Evolutionary conservation across 1,140 invertebrate species (phyloP).

Genomic region (Zaprionus camerounensis): DNA sequence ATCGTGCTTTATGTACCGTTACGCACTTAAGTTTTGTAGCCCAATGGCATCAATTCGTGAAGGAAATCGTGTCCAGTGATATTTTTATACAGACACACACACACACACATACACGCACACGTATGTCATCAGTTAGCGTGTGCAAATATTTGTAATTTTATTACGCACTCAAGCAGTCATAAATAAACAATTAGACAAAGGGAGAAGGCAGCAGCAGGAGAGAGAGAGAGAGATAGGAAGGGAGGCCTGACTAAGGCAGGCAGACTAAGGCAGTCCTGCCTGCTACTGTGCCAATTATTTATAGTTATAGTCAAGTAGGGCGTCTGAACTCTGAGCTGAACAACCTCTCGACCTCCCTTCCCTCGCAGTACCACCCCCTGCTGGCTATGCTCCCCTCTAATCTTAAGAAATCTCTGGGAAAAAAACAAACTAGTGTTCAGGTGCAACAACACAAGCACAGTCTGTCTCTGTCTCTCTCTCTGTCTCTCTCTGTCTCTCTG

Average conservation of each 20-base stretch:
- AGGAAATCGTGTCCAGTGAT: slow-evolving; percentile 72
- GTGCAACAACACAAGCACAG: slow-evolving; percentile 12
- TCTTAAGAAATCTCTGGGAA: slow-evolving; percentile 56
- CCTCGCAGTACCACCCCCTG: not conserved
- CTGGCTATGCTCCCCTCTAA: slow-evolving; percentile 25
- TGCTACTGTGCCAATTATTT: slow-evolving; percentile 69
- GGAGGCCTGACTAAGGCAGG: slow-evolving; percentile 1
- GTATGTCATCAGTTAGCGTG: slow-evolving; percentile 49
- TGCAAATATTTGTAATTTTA: slow-evolving; percentile 83
- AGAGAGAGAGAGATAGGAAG: not conserved
- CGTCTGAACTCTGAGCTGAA: slow-evolving; percentile 13
- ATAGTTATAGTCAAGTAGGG: slow-evolving; percentile 60
- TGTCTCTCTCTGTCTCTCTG: slow-evolving; percentile 51
- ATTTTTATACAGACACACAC: slow-evolving; percentile 34
- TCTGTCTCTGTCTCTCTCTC: slow-evolving; percentile 2
- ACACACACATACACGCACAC: slow-evolving; percentile 12
- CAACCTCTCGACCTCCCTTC: not conserved
- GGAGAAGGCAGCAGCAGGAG: not conserved
- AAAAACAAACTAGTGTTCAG: slow-evolving; percentile 67
- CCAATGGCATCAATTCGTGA: slow-evolving; percentile 61
- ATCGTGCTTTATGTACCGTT: slow-evolving; percentile 84
- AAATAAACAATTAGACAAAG: slow-evolving; percentile 79
- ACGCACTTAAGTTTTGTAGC: slow-evolving; percentile 64
- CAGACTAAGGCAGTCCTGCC: not conserved
- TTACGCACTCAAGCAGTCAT: slow-evolving; percentile 81